Evolutionary conservation across 2,888 invertebrate species (phyloP), one percentile per base, ranked within the genome.

Genomic region (Cryptosula pallasiana): DNA sequence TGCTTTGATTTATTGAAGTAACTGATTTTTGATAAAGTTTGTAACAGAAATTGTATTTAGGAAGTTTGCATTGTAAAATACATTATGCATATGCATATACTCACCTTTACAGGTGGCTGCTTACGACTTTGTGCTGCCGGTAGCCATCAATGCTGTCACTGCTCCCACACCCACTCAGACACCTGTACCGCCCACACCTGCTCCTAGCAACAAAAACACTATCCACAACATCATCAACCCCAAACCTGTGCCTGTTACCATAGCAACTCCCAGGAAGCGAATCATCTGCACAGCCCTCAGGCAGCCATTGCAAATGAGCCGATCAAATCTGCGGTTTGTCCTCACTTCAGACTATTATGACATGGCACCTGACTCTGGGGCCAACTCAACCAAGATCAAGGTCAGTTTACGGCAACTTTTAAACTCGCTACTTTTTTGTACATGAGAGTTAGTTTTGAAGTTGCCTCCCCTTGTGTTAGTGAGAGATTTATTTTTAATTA

Each of bases 81-180:
- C n/a, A n/a, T n/a, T n/a, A n/a, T n/a, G n/a, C n/a, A n/a, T n/a
- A n/a, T n/a, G n/a, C n/a, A n/a, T n/a, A 45, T 45, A 27, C 71
- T 29, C 27, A 5, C 35, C 5, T 29, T 69, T 54, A 1, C 78
- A 84, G 84, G 83, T 84, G 71, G 84, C 84, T 23, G 80, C 84
- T 3, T 84, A 85, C 78, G 82, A 84, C 75, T 84, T 84, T 76
- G 74, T 81, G 35, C 78, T 84, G 75, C 82, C 83, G 27, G 82
- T 83, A 34, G 73, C 79, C 35, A 81, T 84, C 72, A 85, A 84
- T 76, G 77, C 81, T 73, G 78, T 79, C 20, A 78, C 78, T 32
- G 82, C 81, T 23, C 81, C 82, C 27, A 74, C 80, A 16, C 78
- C 79, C 20, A 78, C 81, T 27, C 81, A 82, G 20, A 76, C 79